phyloP scores from a whole-genome alignment of 2,113 vertebrate genomes.

The Etia nguti region DNA sequence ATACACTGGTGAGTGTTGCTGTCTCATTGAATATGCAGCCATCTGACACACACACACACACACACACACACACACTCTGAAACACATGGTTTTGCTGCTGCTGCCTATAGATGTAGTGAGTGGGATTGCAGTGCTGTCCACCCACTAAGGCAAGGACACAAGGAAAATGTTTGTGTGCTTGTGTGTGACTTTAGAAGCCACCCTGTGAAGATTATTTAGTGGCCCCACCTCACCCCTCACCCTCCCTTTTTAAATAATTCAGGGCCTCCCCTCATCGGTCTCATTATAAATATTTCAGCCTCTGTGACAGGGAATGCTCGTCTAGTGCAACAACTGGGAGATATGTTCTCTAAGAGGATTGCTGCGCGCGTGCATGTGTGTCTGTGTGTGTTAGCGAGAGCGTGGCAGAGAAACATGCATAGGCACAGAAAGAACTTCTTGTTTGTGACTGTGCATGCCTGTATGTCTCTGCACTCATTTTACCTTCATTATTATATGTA shows the following conservation, averaged over 20 bases:
- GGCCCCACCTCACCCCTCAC: slow-evolving; percentile 57
- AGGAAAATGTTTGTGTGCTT: background rate
- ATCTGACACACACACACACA: background rate
- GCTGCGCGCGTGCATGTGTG: background rate
- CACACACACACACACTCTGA: background rate
- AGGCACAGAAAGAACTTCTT: background rate
- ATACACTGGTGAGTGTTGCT: background rate
- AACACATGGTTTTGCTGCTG: slow-evolving; percentile 15
- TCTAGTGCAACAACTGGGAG: slow-evolving; percentile 78
- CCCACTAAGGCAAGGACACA: background rate
- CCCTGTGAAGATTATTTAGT: slow-evolving; percentile 81
- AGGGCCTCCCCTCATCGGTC: slow-evolving; percentile 82
- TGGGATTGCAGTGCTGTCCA: slow-evolving; percentile 60
- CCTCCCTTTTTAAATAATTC: slow-evolving; percentile 83
- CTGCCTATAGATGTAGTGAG: slow-evolving; percentile 1
- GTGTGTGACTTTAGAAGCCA: background rate
- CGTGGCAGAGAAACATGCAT: background rate
- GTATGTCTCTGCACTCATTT: background rate
- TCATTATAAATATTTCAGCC: slow-evolving; percentile 94
- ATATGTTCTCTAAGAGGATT: slow-evolving; percentile 49
- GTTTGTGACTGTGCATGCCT: background rate
- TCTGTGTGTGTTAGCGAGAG: background rate
- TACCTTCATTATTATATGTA: background rate
- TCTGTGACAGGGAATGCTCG: slow-evolving; percentile 83
- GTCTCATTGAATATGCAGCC: slow-evolving; percentile 6